These are phyloP conservation scores for Perodicticus potto DNA, from an alignment of 2,797 vertebrate species.

Conservation along the genomic window DNA sequence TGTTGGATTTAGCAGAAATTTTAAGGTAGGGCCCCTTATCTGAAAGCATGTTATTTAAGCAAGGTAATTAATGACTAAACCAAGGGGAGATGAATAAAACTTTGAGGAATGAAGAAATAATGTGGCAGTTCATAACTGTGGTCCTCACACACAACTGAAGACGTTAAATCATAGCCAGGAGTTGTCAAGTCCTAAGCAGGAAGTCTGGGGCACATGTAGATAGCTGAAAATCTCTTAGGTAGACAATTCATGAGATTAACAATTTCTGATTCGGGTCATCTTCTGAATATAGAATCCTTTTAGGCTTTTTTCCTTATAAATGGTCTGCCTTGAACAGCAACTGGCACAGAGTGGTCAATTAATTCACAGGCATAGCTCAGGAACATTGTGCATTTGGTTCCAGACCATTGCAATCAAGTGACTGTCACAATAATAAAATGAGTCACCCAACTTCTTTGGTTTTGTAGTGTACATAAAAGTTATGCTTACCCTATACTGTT, in stretches of 20 bases:
- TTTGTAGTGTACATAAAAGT: neutral
- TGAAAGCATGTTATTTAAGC: slow-evolving; percentile 38
- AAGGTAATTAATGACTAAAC: slow-evolving; percentile 11
- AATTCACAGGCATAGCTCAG: neutral
- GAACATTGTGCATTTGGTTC: neutral
- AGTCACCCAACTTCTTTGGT: neutral
- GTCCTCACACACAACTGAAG: neutral
- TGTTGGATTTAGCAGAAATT: neutral
- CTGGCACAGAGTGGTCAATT: neutral
- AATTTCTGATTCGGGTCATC: neutral
- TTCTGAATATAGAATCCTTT: neutral
- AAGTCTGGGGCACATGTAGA: neutral
- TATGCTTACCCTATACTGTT: neutral
- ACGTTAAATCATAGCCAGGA: neutral
- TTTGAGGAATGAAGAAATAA: slow-evolving; percentile 21
- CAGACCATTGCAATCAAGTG: neutral
- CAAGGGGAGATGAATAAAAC: neutral
- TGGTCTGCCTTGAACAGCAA: neutral
- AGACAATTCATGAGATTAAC: neutral
- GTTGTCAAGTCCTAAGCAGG: neutral
- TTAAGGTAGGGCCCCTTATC: neutral
- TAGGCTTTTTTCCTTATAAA: neutral
- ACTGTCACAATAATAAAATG: neutral
- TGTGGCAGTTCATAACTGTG: neutral
- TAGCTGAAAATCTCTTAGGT: neutral